Base-by-base conservation (phyloP, 2,113 vertebrate genomes). In the Rhabdornis inornatus region DNA sequence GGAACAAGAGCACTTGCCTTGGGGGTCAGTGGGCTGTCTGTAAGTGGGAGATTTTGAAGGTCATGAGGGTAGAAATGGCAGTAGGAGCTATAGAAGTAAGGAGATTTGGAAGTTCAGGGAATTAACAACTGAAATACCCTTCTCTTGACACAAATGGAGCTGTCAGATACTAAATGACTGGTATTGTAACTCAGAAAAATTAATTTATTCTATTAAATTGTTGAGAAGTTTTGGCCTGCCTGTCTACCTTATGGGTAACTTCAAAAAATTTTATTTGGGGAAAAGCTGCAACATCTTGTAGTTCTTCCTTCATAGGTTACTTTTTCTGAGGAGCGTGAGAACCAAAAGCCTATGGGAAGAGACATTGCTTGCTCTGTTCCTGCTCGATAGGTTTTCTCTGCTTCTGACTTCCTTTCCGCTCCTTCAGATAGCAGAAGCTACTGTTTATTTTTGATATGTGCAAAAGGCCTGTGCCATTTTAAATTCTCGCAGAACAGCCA, bases 401-500 rank as follows among this genome's bases (percentile, higher is more conserved):
- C 72, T 94, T 97, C 81, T 86, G 79, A 68, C 89, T 96, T 96
- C 83, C 90, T 90, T 77, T 78, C 40, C 23, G 53, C 39, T 92
- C 49, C 56, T 59, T 96, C 84, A 93, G 89, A 82, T 65, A 86
- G 49, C 56, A 94, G 71, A 77, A 86, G 49, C 50, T 64, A 13
- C 85, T 90, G 90, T 90, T 96, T 94, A 11, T 77, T 88, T 93
- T 90, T 94, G 82, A 76, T 92, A 83, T 1, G 52, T 81, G 65
- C 24, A 45, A 63, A 88, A 90, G 64, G 35, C 49, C 49, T 50
- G 60, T 93, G 79, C 93, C 93, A 94, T 96, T 95, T 97, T 94
- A 95, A 91, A 90, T 88, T 77, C 72, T 96, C 71, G 25, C 80
- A 92, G 90, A 81, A 83, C 92, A 87, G 92, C 92, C 95, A 96